Percentiles rank a stretch among this genome's conserved stretches.
Conservation (phyloP, 2,113 vertebrate species). For the Pygathrix nemaeus region DNA sequence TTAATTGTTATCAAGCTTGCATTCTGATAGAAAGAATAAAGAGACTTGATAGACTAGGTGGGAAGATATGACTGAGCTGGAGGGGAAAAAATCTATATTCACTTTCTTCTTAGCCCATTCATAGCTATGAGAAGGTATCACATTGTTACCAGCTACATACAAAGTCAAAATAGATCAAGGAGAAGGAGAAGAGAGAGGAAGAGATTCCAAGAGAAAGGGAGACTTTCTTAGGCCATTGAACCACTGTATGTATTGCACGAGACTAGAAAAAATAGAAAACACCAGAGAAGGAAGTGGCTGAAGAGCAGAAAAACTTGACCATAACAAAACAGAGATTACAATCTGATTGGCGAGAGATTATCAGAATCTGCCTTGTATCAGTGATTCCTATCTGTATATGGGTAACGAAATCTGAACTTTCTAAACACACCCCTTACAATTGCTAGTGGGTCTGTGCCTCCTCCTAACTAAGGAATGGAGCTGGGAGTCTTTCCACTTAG, state of each 20-base stretch:
- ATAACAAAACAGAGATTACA: neutral
- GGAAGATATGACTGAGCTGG: neutral
- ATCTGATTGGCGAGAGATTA: neutral
- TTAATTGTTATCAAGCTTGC: neutral
- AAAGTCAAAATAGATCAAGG: neutral
- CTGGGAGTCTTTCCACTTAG: neutral
- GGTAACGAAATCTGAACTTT: too few relatives aligned
- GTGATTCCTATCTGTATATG: neutral
- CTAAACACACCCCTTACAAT: neutral
- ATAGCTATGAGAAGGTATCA: neutral
- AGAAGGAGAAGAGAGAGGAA: too few relatives aligned
- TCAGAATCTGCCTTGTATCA: neutral
- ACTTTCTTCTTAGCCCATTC: neutral
- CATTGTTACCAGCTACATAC: neutral
- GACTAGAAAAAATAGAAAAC: neutral
- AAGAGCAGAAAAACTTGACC: neutral
- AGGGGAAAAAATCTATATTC: neutral
- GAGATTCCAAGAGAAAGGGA: neutral
- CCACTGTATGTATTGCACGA: neutral
- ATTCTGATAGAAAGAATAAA: neutral
- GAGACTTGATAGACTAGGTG: neutral
- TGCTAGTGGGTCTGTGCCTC: rapidly evolving
- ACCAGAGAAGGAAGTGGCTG: neutral
- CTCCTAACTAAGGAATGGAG: neutral
- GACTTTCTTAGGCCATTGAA: neutral